These are phyloP conservation scores for Pinna nobilis DNA, from an alignment of 1,140 invertebrate genomes.

Conservation along the genomic window DNA sequence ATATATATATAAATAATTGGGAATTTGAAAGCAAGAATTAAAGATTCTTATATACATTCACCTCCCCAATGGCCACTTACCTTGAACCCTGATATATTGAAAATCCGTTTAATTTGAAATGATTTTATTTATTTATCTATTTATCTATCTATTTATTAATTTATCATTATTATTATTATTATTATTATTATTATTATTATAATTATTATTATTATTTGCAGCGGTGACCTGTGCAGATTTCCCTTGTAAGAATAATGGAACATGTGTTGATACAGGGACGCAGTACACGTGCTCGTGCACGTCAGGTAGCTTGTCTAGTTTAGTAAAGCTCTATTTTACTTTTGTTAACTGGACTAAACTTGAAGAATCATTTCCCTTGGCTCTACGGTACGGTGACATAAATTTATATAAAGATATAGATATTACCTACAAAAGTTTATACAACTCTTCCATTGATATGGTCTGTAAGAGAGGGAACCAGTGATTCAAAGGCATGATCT, in stretches of 20 bases:
- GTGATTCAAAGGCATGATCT: not conserved
- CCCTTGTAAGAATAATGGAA: conserved; percentile 41
- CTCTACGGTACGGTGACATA: too few relatives aligned
- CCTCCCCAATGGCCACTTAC: too few relatives aligned
- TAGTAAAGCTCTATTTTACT: not conserved
- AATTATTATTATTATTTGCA: not conserved
- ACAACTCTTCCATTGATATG: not conserved
- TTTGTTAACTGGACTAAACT: not conserved
- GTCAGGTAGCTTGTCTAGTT: conserved; percentile 10
- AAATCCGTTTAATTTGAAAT: too few relatives aligned
- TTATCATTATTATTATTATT: too few relatives aligned
- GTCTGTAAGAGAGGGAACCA: not conserved
- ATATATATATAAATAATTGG: not conserved
- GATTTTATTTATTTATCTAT: too few relatives aligned
- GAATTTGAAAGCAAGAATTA: too few relatives aligned
- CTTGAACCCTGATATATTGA: too few relatives aligned
- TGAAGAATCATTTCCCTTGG: not conserved
- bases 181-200: too few relatives aligned
- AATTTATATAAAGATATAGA: not conserved
- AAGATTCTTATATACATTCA: too few relatives aligned
- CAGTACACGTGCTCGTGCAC: conserved; percentile 28
- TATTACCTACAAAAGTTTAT: not conserved
- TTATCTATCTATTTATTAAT: too few relatives aligned
- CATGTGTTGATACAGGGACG: conserved; percentile 36
- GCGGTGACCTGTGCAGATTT: conserved; percentile 40